phyloP scores from a whole-genome alignment of 1,140 invertebrate species.

The Stegodyphus mimosarum region DNA sequence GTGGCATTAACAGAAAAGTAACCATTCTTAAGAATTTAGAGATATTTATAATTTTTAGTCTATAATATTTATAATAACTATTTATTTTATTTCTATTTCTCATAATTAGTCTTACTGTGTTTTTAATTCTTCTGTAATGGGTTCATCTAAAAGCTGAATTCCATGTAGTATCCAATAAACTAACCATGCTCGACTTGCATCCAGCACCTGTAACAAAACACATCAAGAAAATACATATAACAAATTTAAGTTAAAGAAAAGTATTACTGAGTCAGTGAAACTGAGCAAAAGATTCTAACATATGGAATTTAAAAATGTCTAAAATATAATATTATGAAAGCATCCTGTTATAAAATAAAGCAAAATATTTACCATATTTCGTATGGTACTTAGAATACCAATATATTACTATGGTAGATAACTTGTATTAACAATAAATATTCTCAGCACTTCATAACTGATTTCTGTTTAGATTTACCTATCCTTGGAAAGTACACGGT shows the following conservation, averaged over 20 bases:
- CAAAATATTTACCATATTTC: not conserved
- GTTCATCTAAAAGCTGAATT: constrained; percentile 81
- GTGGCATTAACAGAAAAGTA: too few species aligned
- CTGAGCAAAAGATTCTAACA: not conserved
- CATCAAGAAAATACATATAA: not conserved
- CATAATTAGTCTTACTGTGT: not conserved
- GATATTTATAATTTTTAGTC: too few species aligned
- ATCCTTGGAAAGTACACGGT: too few species aligned
- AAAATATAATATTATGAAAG: not conserved
- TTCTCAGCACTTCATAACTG: too few species aligned
- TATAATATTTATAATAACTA: too few species aligned
- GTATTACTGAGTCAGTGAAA: not conserved
- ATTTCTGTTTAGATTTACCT: too few species aligned
- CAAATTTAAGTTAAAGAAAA: not conserved
- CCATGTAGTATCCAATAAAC: constrained; percentile 96
- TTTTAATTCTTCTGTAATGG: constrained; percentile 23
- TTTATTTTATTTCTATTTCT: too few species aligned
- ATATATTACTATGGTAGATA: not conserved
- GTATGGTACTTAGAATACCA: not conserved
- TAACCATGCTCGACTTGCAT: constrained; percentile 94
- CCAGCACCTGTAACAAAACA: constrained; percentile 75
- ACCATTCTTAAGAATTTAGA: too few species aligned
- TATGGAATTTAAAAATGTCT: not conserved
- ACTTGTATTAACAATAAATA: too few species aligned
- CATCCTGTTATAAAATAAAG: not conserved